These are phyloP conservation scores for Metridium senile DNA, from an alignment of 92 coral and sea anemone genomes.

Conservation along the genomic window DNA sequence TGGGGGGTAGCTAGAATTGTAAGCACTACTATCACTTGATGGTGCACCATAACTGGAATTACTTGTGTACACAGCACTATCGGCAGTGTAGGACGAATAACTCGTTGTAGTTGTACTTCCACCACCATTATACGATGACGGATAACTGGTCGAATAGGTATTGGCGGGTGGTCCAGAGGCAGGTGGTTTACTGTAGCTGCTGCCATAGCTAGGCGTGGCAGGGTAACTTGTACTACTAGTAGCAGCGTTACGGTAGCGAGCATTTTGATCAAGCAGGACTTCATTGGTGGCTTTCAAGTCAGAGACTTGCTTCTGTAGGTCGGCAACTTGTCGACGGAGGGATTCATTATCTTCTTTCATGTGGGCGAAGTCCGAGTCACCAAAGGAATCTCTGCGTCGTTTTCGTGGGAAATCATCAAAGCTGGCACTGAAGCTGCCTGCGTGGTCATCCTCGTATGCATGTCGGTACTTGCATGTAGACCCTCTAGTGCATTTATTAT, in stretches of 20 bases:
- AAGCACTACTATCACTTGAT: conserved; percentile 33
- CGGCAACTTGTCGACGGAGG: conserved; percentile 78
- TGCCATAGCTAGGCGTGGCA: conserved; percentile 46
- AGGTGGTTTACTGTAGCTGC: conserved; percentile 40
- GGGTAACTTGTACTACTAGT: conserved; percentile 59
- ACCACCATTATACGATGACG: conserved; percentile 34
- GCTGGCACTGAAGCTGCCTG: conserved; percentile 54
- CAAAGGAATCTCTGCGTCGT: conserved; percentile 85
- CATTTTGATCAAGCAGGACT: conserved; percentile 95
- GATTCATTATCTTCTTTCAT: conserved; percentile 92
- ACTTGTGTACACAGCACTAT: conserved; percentile 1
- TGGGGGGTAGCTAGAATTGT: conserved; percentile 74
- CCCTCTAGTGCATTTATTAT: conserved; percentile 93
- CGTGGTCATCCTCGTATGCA: conserved; percentile 74
- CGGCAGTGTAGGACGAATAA: conserved; percentile 3
- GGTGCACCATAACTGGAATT: conserved; percentile 21
- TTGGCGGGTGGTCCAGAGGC: conserved; percentile 43
- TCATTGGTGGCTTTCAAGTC: conserved; percentile 95
- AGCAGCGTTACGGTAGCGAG: conserved; percentile 87
- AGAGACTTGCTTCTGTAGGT: conserved; percentile 92
- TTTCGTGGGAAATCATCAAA: conserved; percentile 79
- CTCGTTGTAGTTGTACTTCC: conserved; percentile 24
- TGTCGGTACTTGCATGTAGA: conserved; percentile 85
- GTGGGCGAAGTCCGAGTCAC: conserved; percentile 69
- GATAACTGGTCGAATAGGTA: conserved; percentile 45